These are phyloP conservation scores for Calliscelio sp. DNA, from an alignment of 2,888 invertebrate genomes.

Conservation along the genomic window DNA sequence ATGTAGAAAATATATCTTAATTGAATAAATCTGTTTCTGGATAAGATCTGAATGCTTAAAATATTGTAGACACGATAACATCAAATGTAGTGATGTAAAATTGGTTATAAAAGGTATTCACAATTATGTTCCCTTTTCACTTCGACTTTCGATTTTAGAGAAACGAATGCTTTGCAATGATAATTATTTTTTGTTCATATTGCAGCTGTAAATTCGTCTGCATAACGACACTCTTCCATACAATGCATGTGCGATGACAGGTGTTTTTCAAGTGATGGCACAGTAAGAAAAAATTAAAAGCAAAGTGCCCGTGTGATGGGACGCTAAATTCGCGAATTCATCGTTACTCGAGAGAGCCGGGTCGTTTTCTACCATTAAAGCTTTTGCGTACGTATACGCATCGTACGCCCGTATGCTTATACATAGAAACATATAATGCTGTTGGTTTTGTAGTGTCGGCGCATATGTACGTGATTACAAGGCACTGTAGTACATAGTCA, in stretches of 20 bases:
- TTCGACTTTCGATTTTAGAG: slow-evolving; percentile 59
- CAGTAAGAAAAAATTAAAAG: slow-evolving; percentile 74
- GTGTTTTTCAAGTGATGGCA: slow-evolving; percentile 72
- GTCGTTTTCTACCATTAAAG: slow-evolving; percentile 73
- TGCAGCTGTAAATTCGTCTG: slow-evolving; percentile 68
- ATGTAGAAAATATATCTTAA: neutral
- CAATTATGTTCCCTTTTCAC: slow-evolving; percentile 28
- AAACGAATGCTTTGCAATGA: slow-evolving; percentile 49
- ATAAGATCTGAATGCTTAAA: neutral
- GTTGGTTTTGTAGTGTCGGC: slow-evolving; percentile 65
- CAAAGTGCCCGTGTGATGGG: slow-evolving; percentile 75
- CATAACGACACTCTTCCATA: slow-evolving; percentile 60
- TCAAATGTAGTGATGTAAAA: slow-evolving; percentile 16
- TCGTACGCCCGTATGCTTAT: slow-evolving; percentile 68
- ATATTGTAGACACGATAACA: slow-evolving; percentile 6
- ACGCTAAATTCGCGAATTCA: slow-evolving; percentile 73
- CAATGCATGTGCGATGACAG: slow-evolving; percentile 72
- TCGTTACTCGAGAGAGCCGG: slow-evolving; percentile 71
- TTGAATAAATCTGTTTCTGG: slow-evolving; percentile 2
- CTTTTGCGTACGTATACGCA: slow-evolving; percentile 54
- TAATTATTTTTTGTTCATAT: slow-evolving; percentile 58
- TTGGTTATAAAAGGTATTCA: slow-evolving; percentile 32
- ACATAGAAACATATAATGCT: slow-evolving; percentile 70
- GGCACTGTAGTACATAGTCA: slow-evolving; percentile 49
- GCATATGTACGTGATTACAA: slow-evolving; percentile 72